These are phyloP conservation scores for Eupristina koningsbergeri DNA, from an alignment of 1,140 invertebrate genomes.

Conservation along the genomic window DNA sequence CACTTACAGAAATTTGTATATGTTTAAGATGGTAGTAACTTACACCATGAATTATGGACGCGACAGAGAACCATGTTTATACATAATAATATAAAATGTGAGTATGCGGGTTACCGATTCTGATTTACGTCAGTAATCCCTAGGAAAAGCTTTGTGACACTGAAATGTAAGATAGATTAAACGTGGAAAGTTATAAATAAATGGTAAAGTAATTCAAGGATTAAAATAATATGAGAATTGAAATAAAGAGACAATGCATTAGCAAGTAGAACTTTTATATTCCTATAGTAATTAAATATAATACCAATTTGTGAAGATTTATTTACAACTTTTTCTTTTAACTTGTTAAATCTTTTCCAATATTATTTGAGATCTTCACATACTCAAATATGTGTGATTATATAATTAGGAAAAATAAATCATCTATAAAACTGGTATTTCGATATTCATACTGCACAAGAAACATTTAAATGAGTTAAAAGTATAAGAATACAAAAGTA, in stretches of 20 bases:
- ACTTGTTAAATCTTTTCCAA: too few species aligned
- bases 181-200: too few species aligned
- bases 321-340: too few species aligned
- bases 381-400: not conserved
- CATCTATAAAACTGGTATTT: not conserved
- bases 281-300: not conserved
- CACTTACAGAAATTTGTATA: not conserved
- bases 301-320: too few species aligned
- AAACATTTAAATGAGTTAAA: not conserved
- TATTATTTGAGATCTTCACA: too few species aligned
- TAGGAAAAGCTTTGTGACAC: not conserved
- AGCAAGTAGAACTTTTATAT: not conserved
- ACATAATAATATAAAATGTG: not conserved
- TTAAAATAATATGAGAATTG: conserved; percentile 14
- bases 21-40: not conserved
- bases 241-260: conserved; percentile 15
- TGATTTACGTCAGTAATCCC: not conserved
- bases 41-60: not conserved
- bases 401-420: not conserved
- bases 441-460: not conserved
- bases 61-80: not conserved
- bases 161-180: not conserved
- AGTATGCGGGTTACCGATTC: not conserved
- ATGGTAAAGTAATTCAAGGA: too few species aligned
- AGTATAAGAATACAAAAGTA: too few species aligned